Evolutionary conservation across 2,797 vertebrate genomes (phyloP).

Genomic region (Scolopax rusticola): DNA sequence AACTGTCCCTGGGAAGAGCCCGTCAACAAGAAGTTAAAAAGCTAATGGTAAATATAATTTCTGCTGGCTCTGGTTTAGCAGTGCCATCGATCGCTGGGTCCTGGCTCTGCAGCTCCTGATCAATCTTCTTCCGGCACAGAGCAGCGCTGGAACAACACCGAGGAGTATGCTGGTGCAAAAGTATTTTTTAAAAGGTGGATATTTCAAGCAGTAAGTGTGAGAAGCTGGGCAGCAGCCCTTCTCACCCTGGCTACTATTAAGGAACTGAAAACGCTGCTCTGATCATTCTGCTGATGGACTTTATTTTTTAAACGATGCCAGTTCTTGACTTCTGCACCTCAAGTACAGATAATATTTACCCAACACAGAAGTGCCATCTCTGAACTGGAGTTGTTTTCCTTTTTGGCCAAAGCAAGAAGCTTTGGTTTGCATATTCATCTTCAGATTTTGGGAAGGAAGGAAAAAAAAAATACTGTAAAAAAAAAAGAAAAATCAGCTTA

Average conservation of each 20-base stretch:
- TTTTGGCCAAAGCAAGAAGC: background rate
- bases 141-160: background rate
- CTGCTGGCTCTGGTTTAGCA: background rate
- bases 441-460: background rate
- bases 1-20: background rate
- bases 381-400: background rate
- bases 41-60: slow-evolving; percentile 22
- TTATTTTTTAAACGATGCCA: slow-evolving; percentile 14
- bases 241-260: background rate
- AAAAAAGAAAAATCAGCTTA: background rate
- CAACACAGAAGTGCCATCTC: background rate
- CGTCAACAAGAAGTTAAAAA: slow-evolving; percentile 22
- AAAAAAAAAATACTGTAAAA: background rate
- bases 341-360: slow-evolving; percentile 75
- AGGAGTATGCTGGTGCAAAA: background rate
- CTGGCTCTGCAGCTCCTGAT: background rate
- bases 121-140: background rate
- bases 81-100: background rate
- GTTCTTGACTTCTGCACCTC: background rate
- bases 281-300: background rate
- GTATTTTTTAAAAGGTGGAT: fast-evolving
- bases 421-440: slow-evolving; percentile 36
- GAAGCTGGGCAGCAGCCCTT: background rate
- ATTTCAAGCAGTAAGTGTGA: background rate
- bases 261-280: background rate